Evolutionary conservation across 1,140 invertebrate species (phyloP).

Genomic region (Eueides isabella): DNA sequence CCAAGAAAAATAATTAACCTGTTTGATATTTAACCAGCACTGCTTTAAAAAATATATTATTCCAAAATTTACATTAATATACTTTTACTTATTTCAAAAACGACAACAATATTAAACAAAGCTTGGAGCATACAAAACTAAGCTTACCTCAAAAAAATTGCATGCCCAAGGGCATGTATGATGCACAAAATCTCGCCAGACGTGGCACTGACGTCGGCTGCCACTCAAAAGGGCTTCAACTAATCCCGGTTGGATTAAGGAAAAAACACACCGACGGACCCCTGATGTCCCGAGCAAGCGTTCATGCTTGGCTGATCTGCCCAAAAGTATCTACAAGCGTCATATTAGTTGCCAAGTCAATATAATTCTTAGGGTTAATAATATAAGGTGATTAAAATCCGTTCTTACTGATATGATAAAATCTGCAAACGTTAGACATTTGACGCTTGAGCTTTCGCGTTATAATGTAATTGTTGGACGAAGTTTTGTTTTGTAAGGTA

Average conservation of each 20-base stretch:
- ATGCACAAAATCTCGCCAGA: conserved; percentile 61
- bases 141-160: conserved; percentile 34
- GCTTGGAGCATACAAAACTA: neutral
- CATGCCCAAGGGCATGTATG: conserved; percentile 47
- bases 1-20: too few relatives aligned
- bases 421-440: conserved; percentile 55
- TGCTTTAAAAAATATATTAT: too few relatives aligned
- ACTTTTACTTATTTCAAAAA: conserved; percentile 7
- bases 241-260: conserved; percentile 78
- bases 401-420: neutral
- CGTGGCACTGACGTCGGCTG: conserved; percentile 76
- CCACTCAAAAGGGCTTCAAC: conserved; percentile 78
- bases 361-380: neutral
- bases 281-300: conserved; percentile 72
- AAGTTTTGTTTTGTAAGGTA: conserved; percentile 50
- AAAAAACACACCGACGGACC: conserved; percentile 75
- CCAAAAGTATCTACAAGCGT: neutral
- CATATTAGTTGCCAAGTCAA: neutral
- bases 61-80: neutral
- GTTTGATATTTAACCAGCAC: too few relatives aligned
- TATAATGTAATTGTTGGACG: conserved; percentile 75
- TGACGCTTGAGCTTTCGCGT: conserved; percentile 74
- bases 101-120: conserved; percentile 5
- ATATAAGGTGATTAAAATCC: conserved; percentile 1
- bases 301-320: conserved; percentile 64